Evolutionary conservation across 2,113 vertebrate species (phyloP).

Genomic region (Zootoca vivipara): DNA sequence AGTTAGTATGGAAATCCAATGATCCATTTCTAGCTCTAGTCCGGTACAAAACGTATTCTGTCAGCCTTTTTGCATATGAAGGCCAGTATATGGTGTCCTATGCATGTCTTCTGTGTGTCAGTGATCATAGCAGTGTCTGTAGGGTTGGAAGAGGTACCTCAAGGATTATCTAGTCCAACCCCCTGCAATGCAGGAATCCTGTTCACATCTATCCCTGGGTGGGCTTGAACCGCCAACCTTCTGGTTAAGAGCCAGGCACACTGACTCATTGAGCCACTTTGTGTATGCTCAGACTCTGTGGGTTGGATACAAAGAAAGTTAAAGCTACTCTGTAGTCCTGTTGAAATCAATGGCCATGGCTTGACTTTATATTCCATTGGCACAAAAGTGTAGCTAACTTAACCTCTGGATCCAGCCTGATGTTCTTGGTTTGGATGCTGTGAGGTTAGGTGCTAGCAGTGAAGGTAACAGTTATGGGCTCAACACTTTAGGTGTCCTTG

Average conservation of each 20-base stretch:
- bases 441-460: neutral
- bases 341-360: neutral
- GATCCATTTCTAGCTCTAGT: no score
- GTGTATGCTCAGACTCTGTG: neutral
- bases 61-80: neutral
- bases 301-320: neutral
- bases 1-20: neutral
- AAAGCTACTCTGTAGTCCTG: neutral
- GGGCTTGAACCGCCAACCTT: no score
- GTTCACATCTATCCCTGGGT: no score
- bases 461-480: neutral
- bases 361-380: neutral
- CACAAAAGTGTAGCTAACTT: neutral
- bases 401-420: neutral
- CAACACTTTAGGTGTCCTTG: neutral
- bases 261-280: neutral
- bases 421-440: neutral
- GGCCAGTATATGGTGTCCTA: neutral
- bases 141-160: no score
- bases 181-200: no score
- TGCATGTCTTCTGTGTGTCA: neutral
- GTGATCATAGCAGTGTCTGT: neutral
- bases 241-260: no score
- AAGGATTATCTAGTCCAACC: no score
- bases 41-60: neutral